These are phyloP conservation scores for Epizoanthus stellaris DNA, from an alignment of 92 coral and sea anemone species.

Conservation along the genomic window DNA sequence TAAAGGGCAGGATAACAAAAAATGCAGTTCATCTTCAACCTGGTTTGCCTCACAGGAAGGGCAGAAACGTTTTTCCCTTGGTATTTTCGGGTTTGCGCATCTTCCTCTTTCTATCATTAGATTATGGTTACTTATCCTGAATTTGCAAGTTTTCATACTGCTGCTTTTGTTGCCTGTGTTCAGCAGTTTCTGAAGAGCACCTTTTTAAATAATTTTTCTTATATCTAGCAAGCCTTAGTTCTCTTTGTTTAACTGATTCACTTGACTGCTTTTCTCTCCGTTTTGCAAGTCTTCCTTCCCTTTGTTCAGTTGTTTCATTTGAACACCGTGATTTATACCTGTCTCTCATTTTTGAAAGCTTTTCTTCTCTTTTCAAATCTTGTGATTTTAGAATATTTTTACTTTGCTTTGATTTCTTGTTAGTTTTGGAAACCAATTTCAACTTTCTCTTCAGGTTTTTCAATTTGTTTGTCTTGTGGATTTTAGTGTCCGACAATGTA, in stretches of 20 bases:
- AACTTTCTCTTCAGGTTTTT: conserved; percentile 22
- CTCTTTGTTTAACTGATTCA: not conserved
- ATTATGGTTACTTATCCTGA: not conserved
- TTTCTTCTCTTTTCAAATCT: not conserved
- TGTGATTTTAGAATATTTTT: not conserved
- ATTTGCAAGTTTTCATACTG: too few relatives aligned
- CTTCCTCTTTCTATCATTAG: not conserved
- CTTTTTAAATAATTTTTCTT: not conserved
- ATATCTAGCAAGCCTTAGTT: too few relatives aligned
- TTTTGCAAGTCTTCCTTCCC: conserved; percentile 46
- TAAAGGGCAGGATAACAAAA: too few relatives aligned
- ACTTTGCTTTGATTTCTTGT: not conserved
- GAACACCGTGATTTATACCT: not conserved
- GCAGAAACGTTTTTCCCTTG: too few relatives aligned
- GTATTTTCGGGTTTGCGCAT: not conserved
- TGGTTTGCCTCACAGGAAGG: too few relatives aligned
- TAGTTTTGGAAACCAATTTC: not conserved
- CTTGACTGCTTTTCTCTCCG: conserved; percentile 5
- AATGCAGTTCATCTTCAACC: too few relatives aligned
- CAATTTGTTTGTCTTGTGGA: not conserved
- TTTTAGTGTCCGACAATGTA: conserved; percentile 21
- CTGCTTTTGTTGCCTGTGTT: conserved; percentile 1
- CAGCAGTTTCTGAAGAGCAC: not conserved
- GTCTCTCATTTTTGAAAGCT: not conserved
- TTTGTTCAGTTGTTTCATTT: conserved; percentile 37